Conservation (phyloP, 1,140 invertebrate genomes). For the Lasioglossum baleicum region DNA sequence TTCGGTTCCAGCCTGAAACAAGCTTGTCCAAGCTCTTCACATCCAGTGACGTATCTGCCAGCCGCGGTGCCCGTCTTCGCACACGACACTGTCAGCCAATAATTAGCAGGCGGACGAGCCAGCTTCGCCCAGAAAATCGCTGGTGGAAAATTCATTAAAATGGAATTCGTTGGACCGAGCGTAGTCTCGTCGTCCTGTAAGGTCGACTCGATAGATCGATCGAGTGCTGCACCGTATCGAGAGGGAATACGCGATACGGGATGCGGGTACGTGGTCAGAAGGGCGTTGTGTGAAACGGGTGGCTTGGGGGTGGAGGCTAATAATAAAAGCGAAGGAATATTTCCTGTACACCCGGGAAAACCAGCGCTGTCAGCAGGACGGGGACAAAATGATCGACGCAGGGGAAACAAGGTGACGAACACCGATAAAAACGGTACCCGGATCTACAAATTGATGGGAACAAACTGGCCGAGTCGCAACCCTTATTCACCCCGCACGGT, state of each 20-base stretch:
- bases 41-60: too few species aligned
- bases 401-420: not conserved
- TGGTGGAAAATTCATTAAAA: slow-evolving; percentile 16
- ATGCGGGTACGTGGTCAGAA: slow-evolving; percentile 9
- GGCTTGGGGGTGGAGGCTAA: not conserved
- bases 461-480: too few species aligned
- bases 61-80: too few species aligned
- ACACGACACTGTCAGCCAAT: too few species aligned
- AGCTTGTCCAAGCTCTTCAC: too few species aligned
- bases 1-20: too few species aligned
- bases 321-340: slow-evolving; percentile 40
- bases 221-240: not conserved
- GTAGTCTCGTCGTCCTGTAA: not conserved
- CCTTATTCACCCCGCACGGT: too few species aligned
- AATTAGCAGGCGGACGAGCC: too few species aligned
- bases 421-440: too few species aligned
- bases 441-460: too few species aligned
- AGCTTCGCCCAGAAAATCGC: too few species aligned
- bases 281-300: not conserved
- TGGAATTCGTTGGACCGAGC: not conserved
- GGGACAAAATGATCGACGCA: not conserved
- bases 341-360: slow-evolving; percentile 12
- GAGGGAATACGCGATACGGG: slow-evolving; percentile 18
- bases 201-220: slow-evolving; percentile 37
- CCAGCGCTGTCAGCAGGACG: not conserved